These are phyloP conservation scores for Neopelma chrysocephalum DNA, from an alignment of 2,797 vertebrate species.

Conservation along the genomic window DNA sequence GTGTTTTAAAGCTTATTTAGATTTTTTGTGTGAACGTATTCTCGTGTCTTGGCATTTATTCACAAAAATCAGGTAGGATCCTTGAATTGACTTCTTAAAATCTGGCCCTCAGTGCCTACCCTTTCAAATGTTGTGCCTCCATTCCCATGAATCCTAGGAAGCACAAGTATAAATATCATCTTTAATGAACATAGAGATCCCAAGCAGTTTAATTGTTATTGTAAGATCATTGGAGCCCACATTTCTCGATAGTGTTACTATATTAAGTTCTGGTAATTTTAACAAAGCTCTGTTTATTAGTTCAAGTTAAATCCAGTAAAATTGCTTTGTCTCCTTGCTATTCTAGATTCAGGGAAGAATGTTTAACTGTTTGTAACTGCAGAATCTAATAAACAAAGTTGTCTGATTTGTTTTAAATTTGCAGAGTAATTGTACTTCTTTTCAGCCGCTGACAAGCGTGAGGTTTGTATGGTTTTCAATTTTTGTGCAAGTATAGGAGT, in stretches of 20 bases:
- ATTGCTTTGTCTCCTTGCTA: neutral
- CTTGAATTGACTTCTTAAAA: neutral
- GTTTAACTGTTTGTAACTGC: neutral
- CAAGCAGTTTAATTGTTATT: conserved; percentile 19
- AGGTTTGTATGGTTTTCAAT: neutral
- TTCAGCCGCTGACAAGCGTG: neutral
- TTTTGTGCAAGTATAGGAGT: neutral
- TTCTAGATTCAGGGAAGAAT: neutral
- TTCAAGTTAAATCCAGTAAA: conserved; percentile 15
- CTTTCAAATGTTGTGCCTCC: neutral
- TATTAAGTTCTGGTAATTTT: conserved; percentile 11
- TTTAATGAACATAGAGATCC: neutral
- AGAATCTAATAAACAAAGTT: neutral
- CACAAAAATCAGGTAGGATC: neutral
- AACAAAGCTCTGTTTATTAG: conserved; percentile 46
- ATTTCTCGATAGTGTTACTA: conserved; percentile 27
- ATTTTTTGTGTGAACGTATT: neutral
- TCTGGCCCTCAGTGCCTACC: neutral
- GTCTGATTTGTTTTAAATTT: neutral
- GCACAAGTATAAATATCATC: neutral
- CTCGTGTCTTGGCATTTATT: neutral
- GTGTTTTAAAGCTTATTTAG: neutral
- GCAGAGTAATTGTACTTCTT: neutral
- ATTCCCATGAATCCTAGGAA: conserved; percentile 4
- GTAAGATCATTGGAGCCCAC: neutral